phyloP scores from a whole-genome alignment of 1,140 invertebrate species.

The Drosophila novamexicana region DNA sequence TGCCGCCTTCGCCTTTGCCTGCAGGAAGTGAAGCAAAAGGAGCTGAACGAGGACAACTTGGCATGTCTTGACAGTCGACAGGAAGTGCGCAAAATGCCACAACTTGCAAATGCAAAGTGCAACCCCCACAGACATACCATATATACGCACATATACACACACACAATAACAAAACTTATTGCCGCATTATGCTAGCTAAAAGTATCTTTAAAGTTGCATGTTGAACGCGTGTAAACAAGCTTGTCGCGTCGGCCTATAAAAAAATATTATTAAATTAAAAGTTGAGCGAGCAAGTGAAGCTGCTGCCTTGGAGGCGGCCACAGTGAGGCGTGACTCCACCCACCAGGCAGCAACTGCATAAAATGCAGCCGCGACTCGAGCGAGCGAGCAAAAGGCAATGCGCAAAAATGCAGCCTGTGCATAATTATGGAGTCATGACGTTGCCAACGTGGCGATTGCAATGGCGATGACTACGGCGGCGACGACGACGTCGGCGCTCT shows the following conservation, averaged over 20 bases:
- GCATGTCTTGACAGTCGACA: slow-evolving; percentile 70
- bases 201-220: slow-evolving; percentile 78
- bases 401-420: slow-evolving; percentile 50
- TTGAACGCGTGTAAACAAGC: slow-evolving; percentile 80
- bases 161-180: not conserved
- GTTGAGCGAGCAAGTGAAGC: slow-evolving; percentile 42
- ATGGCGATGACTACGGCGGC: slow-evolving; percentile 63
- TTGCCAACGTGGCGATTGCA: slow-evolving; percentile 53
- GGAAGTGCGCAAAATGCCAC: slow-evolving; percentile 82
- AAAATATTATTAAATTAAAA: slow-evolving; percentile 83
- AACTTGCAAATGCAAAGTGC: slow-evolving; percentile 66
- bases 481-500: slow-evolving; percentile 39
- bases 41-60: slow-evolving; percentile 58
- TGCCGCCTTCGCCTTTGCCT: slow-evolving; percentile 33
- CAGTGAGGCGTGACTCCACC: slow-evolving; percentile 58
- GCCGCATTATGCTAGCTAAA: slow-evolving; percentile 50
- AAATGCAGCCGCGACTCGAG: slow-evolving; percentile 18
- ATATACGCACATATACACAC: not conserved
- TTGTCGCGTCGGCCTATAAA: slow-evolving; percentile 79
- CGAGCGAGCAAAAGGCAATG: slow-evolving; percentile 37
- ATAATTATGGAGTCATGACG: slow-evolving; percentile 76
- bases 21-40: slow-evolving; percentile 42
- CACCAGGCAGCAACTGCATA: slow-evolving; percentile 32
- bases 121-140: slow-evolving; percentile 14
- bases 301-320: slow-evolving; percentile 32